These are phyloP conservation scores for Acanthis flammea DNA, from an alignment of 2,797 vertebrate genomes.

Conservation along the genomic window DNA sequence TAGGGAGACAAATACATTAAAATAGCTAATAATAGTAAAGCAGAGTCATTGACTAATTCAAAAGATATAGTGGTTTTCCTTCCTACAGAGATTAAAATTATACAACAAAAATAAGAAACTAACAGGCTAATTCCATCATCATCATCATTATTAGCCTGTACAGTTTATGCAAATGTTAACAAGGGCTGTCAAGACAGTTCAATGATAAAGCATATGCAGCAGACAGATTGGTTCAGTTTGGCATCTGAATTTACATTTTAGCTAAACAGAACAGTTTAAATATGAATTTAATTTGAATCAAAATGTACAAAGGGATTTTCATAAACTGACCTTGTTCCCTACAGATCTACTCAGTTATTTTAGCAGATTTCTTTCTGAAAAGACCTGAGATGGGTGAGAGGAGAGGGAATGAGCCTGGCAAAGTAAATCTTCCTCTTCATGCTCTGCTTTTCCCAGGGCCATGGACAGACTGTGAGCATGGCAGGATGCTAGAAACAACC, in stretches of 20 bases:
- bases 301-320: background rate
- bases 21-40: constrained; percentile 46
- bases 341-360: background rate
- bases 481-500: background rate
- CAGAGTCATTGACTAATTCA: constrained; percentile 19
- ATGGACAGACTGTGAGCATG: background rate
- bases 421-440: background rate
- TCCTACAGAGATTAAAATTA: constrained; percentile 49
- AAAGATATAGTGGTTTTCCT: background rate
- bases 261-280: constrained; percentile 18
- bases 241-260: constrained; percentile 42
- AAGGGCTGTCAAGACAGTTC: constrained; percentile 35
- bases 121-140: constrained; percentile 20
- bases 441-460: background rate
- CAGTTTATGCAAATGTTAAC: constrained; percentile 41
- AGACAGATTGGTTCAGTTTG: constrained; percentile 41
- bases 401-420: background rate
- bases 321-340: background rate
- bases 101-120: constrained; percentile 16
- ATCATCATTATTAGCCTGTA: constrained; percentile 37
- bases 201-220: constrained; percentile 16
- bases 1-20: constrained; percentile 12
- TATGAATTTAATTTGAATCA: constrained; percentile 40
- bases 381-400: background rate
- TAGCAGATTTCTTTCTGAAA: background rate